A percentile compares a stretch with the other conserved stretches of the same genome.
phyloP scores from a whole-genome alignment of 2,113 vertebrate species.

The Grammomys dolichurus region DNA sequence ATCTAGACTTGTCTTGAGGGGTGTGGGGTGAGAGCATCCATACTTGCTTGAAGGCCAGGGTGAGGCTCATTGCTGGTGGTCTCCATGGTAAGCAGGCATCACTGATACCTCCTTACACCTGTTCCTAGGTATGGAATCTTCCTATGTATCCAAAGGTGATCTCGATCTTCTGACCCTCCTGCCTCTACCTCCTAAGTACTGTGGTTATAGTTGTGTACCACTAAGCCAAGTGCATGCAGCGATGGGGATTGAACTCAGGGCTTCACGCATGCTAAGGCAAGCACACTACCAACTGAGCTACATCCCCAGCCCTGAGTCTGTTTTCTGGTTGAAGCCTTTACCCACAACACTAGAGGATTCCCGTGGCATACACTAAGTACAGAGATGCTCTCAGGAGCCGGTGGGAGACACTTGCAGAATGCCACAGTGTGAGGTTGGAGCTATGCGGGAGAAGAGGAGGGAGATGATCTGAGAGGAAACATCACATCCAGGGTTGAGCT shows the following conservation, averaged over 20 bases:
- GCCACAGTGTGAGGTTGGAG: no score
- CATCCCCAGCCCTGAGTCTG: not conserved
- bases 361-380: not conserved
- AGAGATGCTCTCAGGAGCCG: not conserved
- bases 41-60: not conserved
- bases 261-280: not conserved
- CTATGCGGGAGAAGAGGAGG: not conserved
- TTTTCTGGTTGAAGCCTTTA: no score
- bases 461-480: no score
- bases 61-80: fast-evolving
- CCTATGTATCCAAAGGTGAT: not conserved
- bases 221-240: not conserved
- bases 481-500: not conserved
- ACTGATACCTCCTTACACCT: fast-evolving
- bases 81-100: fast-evolving
- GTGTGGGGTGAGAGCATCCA: not conserved
- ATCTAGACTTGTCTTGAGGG: not conserved
- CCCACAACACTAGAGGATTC: not conserved
- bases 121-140: fast-evolving
- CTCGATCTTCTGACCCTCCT: not conserved
- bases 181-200: not conserved
- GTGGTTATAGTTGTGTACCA: not conserved
- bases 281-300: not conserved
- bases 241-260: not conserved
- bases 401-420: not conserved